Base-by-base conservation (phyloP, 1,140 invertebrate genomes). In the Megalopta genalis region DNA sequence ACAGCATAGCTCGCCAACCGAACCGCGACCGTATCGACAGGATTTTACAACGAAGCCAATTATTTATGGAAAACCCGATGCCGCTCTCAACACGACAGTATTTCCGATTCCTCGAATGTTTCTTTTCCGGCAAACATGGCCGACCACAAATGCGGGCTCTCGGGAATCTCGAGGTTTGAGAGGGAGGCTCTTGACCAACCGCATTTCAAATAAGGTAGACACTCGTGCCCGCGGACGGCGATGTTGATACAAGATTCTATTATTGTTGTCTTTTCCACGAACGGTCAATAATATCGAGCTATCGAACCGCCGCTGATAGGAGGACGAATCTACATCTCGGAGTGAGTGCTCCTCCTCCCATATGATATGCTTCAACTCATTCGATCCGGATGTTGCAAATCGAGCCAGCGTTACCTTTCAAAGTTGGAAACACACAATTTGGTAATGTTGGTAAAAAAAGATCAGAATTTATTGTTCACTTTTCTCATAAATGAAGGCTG, bases 261-360 rank as follows among this genome's bases (percentile, higher is more conserved):
- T 64, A 59, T 77, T 62, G 42, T 77, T 70, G 57, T 77, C 52
- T 52, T 52, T 62, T 16, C 1, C 52, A 14, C 10, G 14, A 46
- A 0, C 6, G 37, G 52, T 68, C 64, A 71, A 70, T 77, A 71
- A 77, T 77, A 77, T 70, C 42, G 42, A 71, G 54, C 49, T 62
- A 60, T 46, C 23, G 14, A 63, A 10, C 25, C 12, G 49, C 42
- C 39, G 18, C 0, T 39, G 39, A 60, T 39, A 49, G 23, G 66
- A 25, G 16, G 62, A 63, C 32, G 42, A 27, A 23, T 71, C 52
- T 52, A 71, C 42, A 10, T 25, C 49, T 14, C 42, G 23, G 21
- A 4, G 32, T 4, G 37, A 69, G 65, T 69, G 39, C 67, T 49
- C 10, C 32, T 49, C 10, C 32, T 62, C 21, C 2, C 14, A 6